A percentile compares a stretch with the other conserved stretches of the same genome.
These are phyloP conservation scores for Accipiter virgatus DNA, from an alignment of 2,113 vertebrate genomes.

Conservation along the genomic window DNA sequence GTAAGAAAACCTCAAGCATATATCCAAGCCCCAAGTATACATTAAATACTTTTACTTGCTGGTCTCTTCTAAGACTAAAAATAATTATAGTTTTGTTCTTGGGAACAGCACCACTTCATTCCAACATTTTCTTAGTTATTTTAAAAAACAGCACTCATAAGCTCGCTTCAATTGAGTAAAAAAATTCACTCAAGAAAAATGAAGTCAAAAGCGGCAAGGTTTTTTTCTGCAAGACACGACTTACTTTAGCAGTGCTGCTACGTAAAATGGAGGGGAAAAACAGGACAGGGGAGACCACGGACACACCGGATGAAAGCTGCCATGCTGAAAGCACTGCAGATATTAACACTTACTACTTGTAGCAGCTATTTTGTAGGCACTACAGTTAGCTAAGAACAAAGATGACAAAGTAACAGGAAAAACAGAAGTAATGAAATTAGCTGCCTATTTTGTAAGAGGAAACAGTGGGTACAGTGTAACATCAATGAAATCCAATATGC, in stretches of 20 bases:
- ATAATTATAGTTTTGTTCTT: background rate
- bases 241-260: background rate
- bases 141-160: background rate
- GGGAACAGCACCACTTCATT: background rate
- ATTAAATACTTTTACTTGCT: background rate
- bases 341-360: accelerated
- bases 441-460: slow-evolving; percentile 20
- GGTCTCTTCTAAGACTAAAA: background rate
- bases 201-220: accelerated
- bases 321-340: background rate
- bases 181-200: background rate
- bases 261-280: accelerated
- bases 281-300: background rate
- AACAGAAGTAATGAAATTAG: background rate
- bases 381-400: background rate
- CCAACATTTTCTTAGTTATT: background rate
- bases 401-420: background rate
- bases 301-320: background rate
- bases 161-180: background rate
- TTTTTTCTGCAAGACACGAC: background rate
- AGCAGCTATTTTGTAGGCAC: background rate
- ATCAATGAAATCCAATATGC: background rate
- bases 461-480: background rate
- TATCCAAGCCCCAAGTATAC: background rate
- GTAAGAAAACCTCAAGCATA: background rate